Evolutionary conservation across 2,888 invertebrate genomes (phyloP).

Genomic region (Tuta absoluta): DNA sequence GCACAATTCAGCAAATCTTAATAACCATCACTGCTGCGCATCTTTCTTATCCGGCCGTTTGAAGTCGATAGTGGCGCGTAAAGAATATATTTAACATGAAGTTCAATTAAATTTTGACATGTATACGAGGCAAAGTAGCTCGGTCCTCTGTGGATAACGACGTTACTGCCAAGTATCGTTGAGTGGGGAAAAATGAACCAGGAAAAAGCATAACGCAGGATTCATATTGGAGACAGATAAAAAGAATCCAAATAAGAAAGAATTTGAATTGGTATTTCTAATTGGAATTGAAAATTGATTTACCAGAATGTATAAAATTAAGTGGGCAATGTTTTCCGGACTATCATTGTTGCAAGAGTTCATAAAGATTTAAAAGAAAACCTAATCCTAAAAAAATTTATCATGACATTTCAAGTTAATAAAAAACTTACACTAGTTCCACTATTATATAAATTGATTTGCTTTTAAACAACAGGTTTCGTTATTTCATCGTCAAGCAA

Average conservation of each 20-base stretch:
- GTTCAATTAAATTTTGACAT: slow-evolving; percentile 73
- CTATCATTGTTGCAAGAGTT: too few relatives aligned
- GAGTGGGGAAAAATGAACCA: background rate
- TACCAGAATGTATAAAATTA: too few relatives aligned
- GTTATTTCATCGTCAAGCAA: too few relatives aligned
- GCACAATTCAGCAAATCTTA: background rate
- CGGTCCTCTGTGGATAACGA: slow-evolving; percentile 19
- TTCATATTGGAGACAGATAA: background rate
- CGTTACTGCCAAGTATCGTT: slow-evolving; percentile 14
- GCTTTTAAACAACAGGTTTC: too few relatives aligned
- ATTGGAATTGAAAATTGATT: background rate
- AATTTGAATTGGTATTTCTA: background rate
- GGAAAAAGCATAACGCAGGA: background rate
- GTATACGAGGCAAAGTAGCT: slow-evolving; percentile 52
- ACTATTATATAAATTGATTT: too few relatives aligned
- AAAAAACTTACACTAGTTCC: too few relatives aligned
- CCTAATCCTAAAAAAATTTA: too few relatives aligned
- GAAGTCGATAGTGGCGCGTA: slow-evolving; percentile 35
- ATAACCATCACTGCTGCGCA: background rate
- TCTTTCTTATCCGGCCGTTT: background rate
- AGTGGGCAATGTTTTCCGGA: too few relatives aligned
- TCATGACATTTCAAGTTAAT: too few relatives aligned
- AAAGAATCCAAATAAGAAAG: background rate
- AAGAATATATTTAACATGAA: slow-evolving; percentile 60
- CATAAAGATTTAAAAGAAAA: too few relatives aligned